These are phyloP conservation scores for Tokudaia muenninki DNA, from an alignment of 2,797 vertebrate species.

Conservation along the genomic window DNA sequence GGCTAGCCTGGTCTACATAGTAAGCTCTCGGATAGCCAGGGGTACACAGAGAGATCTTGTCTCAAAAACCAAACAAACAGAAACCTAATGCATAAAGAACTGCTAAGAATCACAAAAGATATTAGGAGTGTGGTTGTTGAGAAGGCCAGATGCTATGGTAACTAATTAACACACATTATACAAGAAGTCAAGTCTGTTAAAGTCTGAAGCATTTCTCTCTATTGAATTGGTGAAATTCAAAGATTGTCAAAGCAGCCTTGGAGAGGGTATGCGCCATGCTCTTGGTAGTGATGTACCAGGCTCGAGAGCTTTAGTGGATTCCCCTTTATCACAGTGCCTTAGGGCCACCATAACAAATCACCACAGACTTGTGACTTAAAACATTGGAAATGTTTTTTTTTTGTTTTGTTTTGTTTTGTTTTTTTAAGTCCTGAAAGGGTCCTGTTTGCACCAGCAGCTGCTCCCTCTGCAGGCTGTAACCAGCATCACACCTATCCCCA, in stretches of 20 bases:
- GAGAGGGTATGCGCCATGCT: not conserved
- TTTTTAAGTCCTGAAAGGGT: not conserved
- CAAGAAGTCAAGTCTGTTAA: not conserved
- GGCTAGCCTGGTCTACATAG: not conserved
- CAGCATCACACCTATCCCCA: not conserved
- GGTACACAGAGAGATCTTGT: not conserved
- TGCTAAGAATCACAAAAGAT: not conserved
- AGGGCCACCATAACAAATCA: not conserved
- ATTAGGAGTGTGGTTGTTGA: not conserved
- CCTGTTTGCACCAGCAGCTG: not conserved
- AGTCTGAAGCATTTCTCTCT: not conserved
- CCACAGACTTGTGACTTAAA: not conserved
- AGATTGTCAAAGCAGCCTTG: not conserved
- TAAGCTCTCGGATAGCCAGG: not conserved
- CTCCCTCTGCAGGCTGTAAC: not conserved
- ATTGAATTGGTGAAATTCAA: not conserved
- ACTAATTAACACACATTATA: not conserved
- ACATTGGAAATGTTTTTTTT: too few species aligned
- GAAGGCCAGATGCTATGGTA: not conserved
- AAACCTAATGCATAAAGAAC: not conserved
- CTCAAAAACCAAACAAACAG: not conserved
- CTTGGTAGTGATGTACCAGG: not conserved
- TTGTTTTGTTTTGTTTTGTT: not conserved
- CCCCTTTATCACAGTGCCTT: not conserved
- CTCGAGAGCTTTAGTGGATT: not conserved